phyloP scores from a whole-genome alignment of 2,113 vertebrate genomes.

The Brachyhypopomus occidentalis region DNA sequence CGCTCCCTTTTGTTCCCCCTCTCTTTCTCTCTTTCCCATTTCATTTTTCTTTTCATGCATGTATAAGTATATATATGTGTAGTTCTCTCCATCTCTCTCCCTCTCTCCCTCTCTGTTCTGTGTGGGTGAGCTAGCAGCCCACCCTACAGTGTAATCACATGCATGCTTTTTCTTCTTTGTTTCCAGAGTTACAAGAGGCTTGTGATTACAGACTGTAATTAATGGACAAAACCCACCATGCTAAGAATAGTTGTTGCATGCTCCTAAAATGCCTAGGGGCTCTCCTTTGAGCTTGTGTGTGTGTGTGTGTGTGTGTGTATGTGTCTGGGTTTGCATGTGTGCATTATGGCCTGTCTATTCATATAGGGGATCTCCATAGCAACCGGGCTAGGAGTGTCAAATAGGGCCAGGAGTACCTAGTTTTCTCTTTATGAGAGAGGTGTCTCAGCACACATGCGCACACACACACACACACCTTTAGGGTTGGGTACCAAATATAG shows the following conservation, averaged over 20 bases:
- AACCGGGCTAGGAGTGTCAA: constrained; percentile 51
- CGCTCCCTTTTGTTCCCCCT: no score
- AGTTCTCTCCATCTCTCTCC: no score
- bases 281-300: constrained; percentile 33
- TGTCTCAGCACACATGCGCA: constrained; percentile 15
- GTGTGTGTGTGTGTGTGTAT: constrained; percentile 31
- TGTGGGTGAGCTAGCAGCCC: constrained; percentile 11
- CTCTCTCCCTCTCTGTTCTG: background rate
- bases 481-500: no score
- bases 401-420: constrained; percentile 40
- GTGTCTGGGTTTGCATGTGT: constrained; percentile 6
- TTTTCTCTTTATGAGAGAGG: constrained; percentile 37
- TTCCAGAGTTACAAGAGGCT: constrained; percentile 21
- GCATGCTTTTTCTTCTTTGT: constrained; percentile 19
- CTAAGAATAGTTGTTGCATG: constrained; percentile 50
- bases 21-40: no score
- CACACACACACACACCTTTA: background rate
- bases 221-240: constrained; percentile 40
- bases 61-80: no score
- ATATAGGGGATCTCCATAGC: constrained; percentile 50
- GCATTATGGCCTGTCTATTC: constrained; percentile 35
- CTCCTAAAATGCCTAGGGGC: constrained; percentile 17
- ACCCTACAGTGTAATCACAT: constrained; percentile 17
- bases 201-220: constrained; percentile 28
- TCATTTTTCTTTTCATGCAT: no score